Percentiles rank a stretch among this genome's conserved stretches.
phyloP scores from a whole-genome alignment of 2,888 invertebrate species.

The Zygaena filipendulae region DNA sequence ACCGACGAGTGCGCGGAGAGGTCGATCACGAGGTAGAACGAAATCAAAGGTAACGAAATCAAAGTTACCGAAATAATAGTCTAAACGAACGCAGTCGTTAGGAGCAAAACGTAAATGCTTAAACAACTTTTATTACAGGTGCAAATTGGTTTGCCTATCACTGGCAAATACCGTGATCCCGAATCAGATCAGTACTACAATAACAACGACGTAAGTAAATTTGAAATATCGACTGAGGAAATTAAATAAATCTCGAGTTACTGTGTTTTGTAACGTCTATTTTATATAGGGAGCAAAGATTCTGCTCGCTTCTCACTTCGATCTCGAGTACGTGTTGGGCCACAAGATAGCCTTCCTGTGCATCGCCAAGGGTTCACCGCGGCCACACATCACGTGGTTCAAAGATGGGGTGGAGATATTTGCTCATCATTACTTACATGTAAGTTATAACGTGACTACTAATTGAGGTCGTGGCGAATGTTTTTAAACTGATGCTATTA shows the following conservation, averaged over 20 bases:
- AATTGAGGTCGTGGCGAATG: too few species aligned
- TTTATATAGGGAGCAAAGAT: conserved; percentile 93
- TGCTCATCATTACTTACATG: conserved; percentile 88
- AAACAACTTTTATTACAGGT: conserved; percentile 48
- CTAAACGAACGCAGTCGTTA: too few species aligned
- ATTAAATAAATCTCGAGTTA: too few species aligned
- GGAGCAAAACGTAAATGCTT: too few species aligned
- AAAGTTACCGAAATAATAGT: too few species aligned
- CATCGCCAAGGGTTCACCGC: conserved; percentile 88
- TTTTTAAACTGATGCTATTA: too few species aligned
- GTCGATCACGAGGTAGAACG: conserved; percentile 76
- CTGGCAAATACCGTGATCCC: conserved; percentile 89
- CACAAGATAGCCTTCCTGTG: conserved; percentile 95
- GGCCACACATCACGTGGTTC: conserved; percentile 95
- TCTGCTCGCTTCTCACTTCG: conserved; percentile 88
- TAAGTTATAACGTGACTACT: too few species aligned
- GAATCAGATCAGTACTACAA: conserved; percentile 93
- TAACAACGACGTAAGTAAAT: conserved; percentile 79
- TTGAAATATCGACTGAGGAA: conserved; percentile 8
- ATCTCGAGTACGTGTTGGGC: conserved; percentile 92
- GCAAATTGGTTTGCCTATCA: conserved; percentile 88
- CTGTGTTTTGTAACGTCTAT: too few species aligned
- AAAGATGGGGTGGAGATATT: conserved; percentile 95
- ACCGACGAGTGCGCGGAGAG: conserved; percentile 70
- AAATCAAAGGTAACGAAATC: conserved; percentile 74